These are phyloP conservation scores for Lampris incognitus DNA, from an alignment of 2,113 vertebrate genomes.

Conservation along the genomic window DNA sequence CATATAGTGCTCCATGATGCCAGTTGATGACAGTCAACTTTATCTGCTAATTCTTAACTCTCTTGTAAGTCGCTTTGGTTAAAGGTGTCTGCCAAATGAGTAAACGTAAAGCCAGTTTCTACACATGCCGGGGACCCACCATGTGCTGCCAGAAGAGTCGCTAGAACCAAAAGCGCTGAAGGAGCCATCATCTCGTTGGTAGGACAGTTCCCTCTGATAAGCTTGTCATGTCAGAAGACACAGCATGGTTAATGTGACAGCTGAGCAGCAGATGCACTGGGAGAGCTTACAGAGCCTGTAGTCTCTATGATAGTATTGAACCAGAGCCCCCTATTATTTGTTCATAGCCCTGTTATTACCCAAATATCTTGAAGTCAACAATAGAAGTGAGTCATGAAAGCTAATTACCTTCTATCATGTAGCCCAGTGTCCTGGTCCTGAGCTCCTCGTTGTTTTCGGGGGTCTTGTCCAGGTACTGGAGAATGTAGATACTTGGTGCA, in stretches of 20 bases:
- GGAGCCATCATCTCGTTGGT: slow-evolving; percentile 89
- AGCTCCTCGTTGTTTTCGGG: slow-evolving; percentile 79
- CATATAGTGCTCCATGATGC: too few relatives aligned
- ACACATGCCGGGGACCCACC: slow-evolving; percentile 78
- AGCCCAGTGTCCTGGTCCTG: slow-evolving; percentile 77
- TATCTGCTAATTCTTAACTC: too few relatives aligned
- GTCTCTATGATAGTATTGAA: background rate
- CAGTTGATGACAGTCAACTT: too few relatives aligned
- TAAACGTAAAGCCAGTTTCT: background rate
- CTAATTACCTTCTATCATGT: slow-evolving; percentile 86
- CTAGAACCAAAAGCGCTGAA: slow-evolving; percentile 90
- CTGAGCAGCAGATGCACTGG: background rate
- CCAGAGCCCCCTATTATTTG: background rate
- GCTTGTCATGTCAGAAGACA: slow-evolving; percentile 75
- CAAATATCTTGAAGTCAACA: background rate
- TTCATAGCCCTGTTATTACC: background rate
- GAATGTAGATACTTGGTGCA: slow-evolving; percentile 88
- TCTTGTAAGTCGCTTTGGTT: too few relatives aligned
- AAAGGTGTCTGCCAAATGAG: too few relatives aligned
- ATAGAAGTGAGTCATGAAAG: background rate
- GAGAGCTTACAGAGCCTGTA: background rate
- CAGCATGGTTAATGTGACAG: background rate
- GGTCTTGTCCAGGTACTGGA: slow-evolving; percentile 86
- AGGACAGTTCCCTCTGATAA: slow-evolving; percentile 89
- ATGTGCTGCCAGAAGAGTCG: slow-evolving; percentile 89